Conservation (phyloP, 2,797 vertebrate species). For the Ciconia nigra region DNA sequence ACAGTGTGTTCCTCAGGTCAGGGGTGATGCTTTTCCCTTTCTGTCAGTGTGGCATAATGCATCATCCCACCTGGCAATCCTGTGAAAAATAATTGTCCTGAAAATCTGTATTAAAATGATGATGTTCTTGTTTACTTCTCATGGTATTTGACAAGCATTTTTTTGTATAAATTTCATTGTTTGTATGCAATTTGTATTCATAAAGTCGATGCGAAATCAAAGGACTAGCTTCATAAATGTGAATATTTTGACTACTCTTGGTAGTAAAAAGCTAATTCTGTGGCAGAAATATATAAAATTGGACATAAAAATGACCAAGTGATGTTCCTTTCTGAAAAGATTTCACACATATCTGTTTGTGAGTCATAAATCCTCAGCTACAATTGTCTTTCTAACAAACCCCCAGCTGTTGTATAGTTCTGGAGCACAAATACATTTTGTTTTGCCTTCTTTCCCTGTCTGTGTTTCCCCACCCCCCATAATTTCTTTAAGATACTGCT, state of each 20-base stretch:
- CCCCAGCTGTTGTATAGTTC: not conserved
- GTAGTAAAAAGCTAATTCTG: not conserved
- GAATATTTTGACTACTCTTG: not conserved
- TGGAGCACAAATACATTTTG: not conserved
- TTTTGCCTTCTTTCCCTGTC: not conserved
- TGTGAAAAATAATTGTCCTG: not conserved
- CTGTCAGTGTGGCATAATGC: not conserved
- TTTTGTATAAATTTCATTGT: not conserved
- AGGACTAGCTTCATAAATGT: not conserved
- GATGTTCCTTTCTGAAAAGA: not conserved
- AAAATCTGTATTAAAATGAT: not conserved
- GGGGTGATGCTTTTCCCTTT: not conserved
- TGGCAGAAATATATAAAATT: not conserved
- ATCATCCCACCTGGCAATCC: not conserved
- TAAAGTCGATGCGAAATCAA: not conserved
- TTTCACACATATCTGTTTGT: not conserved
- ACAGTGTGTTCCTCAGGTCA: not conserved
- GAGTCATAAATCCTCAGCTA: not conserved
- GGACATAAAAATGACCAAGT: not conserved
- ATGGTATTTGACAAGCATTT: not conserved
- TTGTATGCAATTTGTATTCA: not conserved
- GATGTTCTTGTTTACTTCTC: not conserved
- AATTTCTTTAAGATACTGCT: not conserved
- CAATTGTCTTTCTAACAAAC: not conserved
- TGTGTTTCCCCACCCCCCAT: rapidly evolving